Base-by-base conservation (phyloP, 2,888 invertebrate species). In the Papilio protenor region DNA sequence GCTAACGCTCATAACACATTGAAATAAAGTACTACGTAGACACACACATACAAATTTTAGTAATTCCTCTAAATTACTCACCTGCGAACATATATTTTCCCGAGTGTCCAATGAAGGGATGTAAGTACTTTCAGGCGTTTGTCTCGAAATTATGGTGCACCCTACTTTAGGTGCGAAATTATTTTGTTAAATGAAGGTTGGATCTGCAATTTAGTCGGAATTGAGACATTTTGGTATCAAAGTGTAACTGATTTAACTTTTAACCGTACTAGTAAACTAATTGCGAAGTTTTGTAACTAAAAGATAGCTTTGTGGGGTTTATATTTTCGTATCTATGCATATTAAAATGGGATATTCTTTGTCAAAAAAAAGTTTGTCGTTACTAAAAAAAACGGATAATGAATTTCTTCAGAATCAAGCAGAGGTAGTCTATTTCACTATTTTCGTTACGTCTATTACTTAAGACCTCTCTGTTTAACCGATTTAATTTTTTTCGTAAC, bases 1-100 rank as follows among this genome's bases (percentile, higher is more conserved):
- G 74, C 49, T 49, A 74, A 74, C 74, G 33, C 64, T 66, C 33
- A 52, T 52, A 47, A 77, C 72, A 77, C 73, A 77, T 64, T 73
- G 27, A 72, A 71, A 47, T 40, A 8, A 72, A 70, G 27, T 47
- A 70, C 49, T 23, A n/a, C 33, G 18, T 49, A 55, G 45, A 77
- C 64, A 69, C 57, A 73, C 73, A 47, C 73, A 45, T 69, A 57
- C 66, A 69, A 55, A 55, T 66, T 69, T 77, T 77, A 69, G 70
- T 77, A 77, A 73, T 77, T 77, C 74, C 77, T 69, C 45, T 73
- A 77, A 77, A 77, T 77, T 77, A 77, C 77, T 73, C 69, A 77
- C 77, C 77, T 77, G 77, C 59, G 77, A 73, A 77, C 77, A 77
- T 77, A 77, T 77, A 77, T 77, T 73, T 77, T 59, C 77, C 77